These are phyloP conservation scores for Paramacrobiotus metropolitanus DNA, from an alignment of 1,140 invertebrate species.

Conservation along the genomic window DNA sequence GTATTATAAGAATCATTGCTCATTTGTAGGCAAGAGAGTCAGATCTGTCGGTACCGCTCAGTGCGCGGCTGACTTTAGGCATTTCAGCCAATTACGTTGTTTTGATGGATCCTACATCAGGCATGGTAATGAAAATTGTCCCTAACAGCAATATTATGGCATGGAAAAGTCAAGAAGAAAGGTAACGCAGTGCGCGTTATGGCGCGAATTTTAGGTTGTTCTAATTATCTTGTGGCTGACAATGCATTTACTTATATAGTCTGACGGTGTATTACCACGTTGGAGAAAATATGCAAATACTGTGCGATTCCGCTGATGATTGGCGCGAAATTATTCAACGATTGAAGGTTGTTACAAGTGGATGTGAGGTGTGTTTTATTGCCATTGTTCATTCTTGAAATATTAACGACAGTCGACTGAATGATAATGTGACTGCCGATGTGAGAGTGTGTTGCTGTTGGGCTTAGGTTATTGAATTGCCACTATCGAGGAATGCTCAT, in stretches of 20 bases:
- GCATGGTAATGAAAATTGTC: background rate
- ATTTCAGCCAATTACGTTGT: background rate
- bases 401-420: no score
- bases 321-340: background rate
- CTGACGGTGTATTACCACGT: background rate
- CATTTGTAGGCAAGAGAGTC: background rate
- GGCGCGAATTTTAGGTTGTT: no score
- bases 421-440: no score
- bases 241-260: background rate
- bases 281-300: background rate
- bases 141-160: background rate
- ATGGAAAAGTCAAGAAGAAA: conserved; percentile 4
- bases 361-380: background rate
- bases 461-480: conserved; percentile 37
- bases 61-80: background rate
- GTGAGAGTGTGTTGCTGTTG: no score
- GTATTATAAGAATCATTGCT: no score
- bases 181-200: no score
- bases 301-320: background rate
- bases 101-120: background rate
- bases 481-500: conserved; percentile 45
- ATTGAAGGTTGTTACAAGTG: background rate
- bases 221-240: no score
- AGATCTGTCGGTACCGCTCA: background rate
- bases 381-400: no score